Evolutionary conservation across 2,888 invertebrate species (phyloP), one percentile per base, ranked within the genome.

Genomic region (Eupeodes latifasciatus): DNA sequence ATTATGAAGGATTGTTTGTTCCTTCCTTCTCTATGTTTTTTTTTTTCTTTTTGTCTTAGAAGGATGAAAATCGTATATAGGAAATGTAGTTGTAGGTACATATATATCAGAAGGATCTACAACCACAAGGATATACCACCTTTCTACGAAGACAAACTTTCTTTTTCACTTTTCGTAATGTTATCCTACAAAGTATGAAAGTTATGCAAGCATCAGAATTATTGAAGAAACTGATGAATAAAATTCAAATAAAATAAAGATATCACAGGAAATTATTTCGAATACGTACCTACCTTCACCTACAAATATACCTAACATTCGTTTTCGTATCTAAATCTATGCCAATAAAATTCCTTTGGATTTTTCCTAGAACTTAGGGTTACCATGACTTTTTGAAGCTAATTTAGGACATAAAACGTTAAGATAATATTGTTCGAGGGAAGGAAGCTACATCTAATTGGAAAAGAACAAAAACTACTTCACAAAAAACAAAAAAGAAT

Each of bases 171-270:
- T 55, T 44, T 47, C 14, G 59, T 14, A 36, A 59, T 27, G 7
- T 47, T 19, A 11, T 7, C 19, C 44, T 53, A 16, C 12, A 19
- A 19, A 59, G 11, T 49, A 76, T 75, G 55, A 66, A 55, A 86
- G 66, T 82, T 82, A 86, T 86, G 82, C 61, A 44, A 81, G 57
- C 59, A 75, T 53, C 47, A 79, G 75, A 75, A 86, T 40, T 40
- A 40, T 79, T 72, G 36, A 74, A 69, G 44, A 55, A 55, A 55
- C 34, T 69, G 78, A 71, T 80, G 76, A 80, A 82, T 57, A 79
- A 64, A 69, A 78, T 67, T 57, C 40, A 40, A 62, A 78, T 59
- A 53, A 64, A 79, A 74, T 64, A 69, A 64, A 57, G 53, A 75
- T 62, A 62, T 44, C 64, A 55, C 62, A 74, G 51, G 51, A 55